phyloP scores from a whole-genome alignment of 2,113 vertebrate genomes.

The Elephantulus edwardii region DNA sequence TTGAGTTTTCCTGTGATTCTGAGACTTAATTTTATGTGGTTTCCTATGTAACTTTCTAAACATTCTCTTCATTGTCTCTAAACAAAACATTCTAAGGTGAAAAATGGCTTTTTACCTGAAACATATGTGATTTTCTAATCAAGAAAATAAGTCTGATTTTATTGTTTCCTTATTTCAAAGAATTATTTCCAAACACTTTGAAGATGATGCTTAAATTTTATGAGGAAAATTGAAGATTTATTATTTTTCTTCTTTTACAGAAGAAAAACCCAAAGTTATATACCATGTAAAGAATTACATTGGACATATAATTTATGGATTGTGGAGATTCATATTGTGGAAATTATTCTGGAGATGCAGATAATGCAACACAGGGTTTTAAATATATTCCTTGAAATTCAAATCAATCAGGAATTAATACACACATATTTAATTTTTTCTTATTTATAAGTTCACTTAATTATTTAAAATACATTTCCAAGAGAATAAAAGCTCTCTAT shows the following conservation, averaged over 20 bases:
- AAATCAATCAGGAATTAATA: neutral
- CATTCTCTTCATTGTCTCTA: neutral
- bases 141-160: slow-evolving; percentile 34
- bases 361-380: neutral
- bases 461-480: neutral
- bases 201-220: neutral
- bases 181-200: neutral
- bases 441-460: neutral
- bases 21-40: slow-evolving; percentile 1
- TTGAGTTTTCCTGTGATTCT: slow-evolving; percentile 33
- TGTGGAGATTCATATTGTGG: neutral
- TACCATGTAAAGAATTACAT: neutral
- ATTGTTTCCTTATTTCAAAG: slow-evolving; percentile 7
- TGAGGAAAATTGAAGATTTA: slow-evolving; percentile 1
- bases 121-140: slow-evolving; percentile 15
- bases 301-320: neutral
- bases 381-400: neutral
- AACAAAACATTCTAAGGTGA: slow-evolving; percentile 34
- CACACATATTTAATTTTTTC: neutral
- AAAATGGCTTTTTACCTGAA: neutral
- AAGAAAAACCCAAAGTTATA: neutral
- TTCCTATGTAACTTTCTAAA: slow-evolving; percentile 18
- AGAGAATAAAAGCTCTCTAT: neutral
- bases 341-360: neutral
- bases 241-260: neutral